Evolutionary conservation across 2,888 invertebrate species (phyloP), one percentile per base, ranked within the genome.

Genomic region (Laothoe populi): DNA sequence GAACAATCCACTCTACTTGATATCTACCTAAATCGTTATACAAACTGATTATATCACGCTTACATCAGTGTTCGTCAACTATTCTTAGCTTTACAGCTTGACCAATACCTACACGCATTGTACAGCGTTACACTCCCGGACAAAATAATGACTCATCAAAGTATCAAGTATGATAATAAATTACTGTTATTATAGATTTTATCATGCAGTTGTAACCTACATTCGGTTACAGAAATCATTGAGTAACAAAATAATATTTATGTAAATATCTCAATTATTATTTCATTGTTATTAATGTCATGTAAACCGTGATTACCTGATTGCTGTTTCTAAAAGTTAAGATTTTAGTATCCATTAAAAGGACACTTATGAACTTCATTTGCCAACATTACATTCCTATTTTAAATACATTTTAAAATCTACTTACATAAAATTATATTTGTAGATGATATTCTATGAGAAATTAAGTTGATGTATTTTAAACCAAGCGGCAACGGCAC

Each of bases 61-160:
- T 59, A 59, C 59, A 45, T 59, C 42, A 59, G 31, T 16, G 57
- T 59, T 11, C 45, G 31, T 45, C 26, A 59, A 8, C 59, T 59
- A 59, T 59, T 59, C 26, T 59, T 59, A 59, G 59, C 26, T 26
- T 19, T 53, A 48, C 26, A 1, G 19, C 58, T 58, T 58, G 58
- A 58, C 21, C 24, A 58, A 58, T 44, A 35, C 53, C 53, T 21
- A 31, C 31, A 31, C 31, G 19, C 35, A 53, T 8, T 53, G 10
- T 53, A 19, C 1, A 2, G 4, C 16, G 19, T 19, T 49, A 49
- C 35, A 53, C 19, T 35, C 5, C 11, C 35, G 35, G 19, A 19
- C 53, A 35, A 35, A 53, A 31, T 35, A 19, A 26, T 48, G 48
- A 48, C n/a, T 48, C 48, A 48, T 11, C 24, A 1, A 19, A 13